Percentiles rank a stretch among this genome's conserved stretches.
These are phyloP conservation scores for Chiroxiphia lanceolata DNA, from an alignment of 2,797 vertebrate species.

Conservation along the genomic window DNA sequence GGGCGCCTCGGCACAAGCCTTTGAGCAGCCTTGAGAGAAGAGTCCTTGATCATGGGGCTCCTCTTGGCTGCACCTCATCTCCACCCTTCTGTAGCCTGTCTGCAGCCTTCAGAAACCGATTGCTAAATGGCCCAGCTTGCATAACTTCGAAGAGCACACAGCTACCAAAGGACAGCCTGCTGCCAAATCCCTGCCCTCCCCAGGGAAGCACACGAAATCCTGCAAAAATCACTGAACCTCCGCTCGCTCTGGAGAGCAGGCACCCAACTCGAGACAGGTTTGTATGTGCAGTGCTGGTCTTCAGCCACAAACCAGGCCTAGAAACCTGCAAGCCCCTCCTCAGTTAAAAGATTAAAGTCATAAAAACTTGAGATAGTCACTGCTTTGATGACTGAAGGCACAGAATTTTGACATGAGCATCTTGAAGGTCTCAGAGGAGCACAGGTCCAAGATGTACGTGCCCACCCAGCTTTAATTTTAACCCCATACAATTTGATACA, in stretches of 20 bases:
- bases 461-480: not conserved
- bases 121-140: not conserved
- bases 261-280: not conserved
- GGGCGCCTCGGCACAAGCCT: fast-evolving
- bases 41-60: not conserved
- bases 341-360: not conserved
- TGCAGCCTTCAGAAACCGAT: fast-evolving
- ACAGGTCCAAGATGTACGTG: not conserved
- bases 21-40: not conserved
- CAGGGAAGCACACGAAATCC: not conserved
- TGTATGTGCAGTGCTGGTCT: fast-evolving
- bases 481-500: not conserved
- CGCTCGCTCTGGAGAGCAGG: fast-evolving
- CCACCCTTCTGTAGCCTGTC: not conserved
- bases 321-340: not conserved
- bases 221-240: not conserved
- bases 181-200: not conserved
- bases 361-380: not conserved
- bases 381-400: not conserved
- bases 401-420: not conserved
- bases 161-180: not conserved
- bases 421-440: not conserved
- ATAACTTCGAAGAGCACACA: not conserved
- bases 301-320: not conserved
- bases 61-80: not conserved